Evolutionary conservation across 2,113 vertebrate species (phyloP), one percentile per base, ranked within the genome.

Genomic region (Crotalus viridis): DNA sequence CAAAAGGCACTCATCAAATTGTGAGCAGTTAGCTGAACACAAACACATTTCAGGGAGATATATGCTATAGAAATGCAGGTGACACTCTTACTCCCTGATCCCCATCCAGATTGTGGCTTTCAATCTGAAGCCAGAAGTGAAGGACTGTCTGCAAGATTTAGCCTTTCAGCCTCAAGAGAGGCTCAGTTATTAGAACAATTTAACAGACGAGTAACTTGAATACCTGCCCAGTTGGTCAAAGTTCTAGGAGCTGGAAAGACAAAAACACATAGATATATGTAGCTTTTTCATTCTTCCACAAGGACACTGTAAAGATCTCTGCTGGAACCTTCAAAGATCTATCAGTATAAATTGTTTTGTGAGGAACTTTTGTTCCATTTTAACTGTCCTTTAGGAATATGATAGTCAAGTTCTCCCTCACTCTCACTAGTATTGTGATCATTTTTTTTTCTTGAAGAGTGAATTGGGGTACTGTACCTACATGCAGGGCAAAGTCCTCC

Each of bases 181-280:
- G 3, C 28, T 54, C 13, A 90, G 5, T 87, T 88, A 8, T 10
- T 43, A 0, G 2, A 3, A 22, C 19, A n/a, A 55, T 57, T 55
- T 90, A 26, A 8, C 0, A 2, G 56, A 90, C 0, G 0, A 95
- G 69, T 56, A 91, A 39, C 54, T 54, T 7, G 12, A 90, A n/a
- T 0, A 46, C 55, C 24, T 15, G 46, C 56, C 85, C 90, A 91
- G 9, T 46, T 59, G 59, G 88, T 10, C 88, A 55, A 12, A 59
- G 26, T 15, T 90, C 43, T 17, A 59, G n/a, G 94, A 33, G n/a
- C 52, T 9, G 43, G 8, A 74, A n/a, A 91, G 87, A 69, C 8
- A 59, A 87, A 93, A 6, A 6, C 24, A 3, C 0, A 0, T 0
- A 1, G 26, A 89, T 0, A 89, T 0, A 0, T 6, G 69, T n/a